phyloP scores from a whole-genome alignment of 2,113 vertebrate genomes.

The Cisticola juncidis region DNA sequence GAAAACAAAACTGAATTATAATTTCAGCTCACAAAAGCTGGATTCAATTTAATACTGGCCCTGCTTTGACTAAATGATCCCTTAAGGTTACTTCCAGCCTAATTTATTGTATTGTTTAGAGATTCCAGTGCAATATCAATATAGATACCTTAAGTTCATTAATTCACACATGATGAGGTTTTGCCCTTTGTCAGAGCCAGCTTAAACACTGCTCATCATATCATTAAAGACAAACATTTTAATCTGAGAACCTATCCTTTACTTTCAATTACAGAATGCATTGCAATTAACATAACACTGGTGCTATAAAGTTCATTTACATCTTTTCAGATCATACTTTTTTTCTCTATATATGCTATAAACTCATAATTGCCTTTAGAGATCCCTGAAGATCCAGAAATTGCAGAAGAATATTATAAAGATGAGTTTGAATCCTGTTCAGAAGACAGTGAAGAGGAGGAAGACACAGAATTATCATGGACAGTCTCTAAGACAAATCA shows the following conservation, averaged over 20 bases:
- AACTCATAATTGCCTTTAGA: constrained; percentile 57
- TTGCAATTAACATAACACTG: neutral
- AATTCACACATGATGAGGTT: neutral
- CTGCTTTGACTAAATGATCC: neutral
- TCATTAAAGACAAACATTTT: neutral
- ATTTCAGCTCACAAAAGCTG: neutral
- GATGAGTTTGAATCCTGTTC: constrained; percentile 86
- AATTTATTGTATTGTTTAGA: neutral
- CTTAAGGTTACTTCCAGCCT: neutral
- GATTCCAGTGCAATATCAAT: neutral
- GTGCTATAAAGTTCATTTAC: neutral
- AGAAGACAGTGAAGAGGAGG: constrained; percentile 74
- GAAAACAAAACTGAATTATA: neutral
- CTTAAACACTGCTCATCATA: neutral
- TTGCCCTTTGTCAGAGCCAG: neutral
- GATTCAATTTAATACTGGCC: neutral
- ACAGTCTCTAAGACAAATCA: constrained; percentile 51
- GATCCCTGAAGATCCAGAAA: constrained; percentile 83
- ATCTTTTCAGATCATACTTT: neutral
- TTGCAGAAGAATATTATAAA: constrained; percentile 81
- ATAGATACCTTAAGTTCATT: neutral
- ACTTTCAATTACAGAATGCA: neutral
- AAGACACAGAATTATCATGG: neutral
- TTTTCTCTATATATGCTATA: neutral
- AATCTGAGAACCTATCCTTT: neutral